Percentiles rank a stretch among this genome's conserved stretches.
Conservation (phyloP, 2,113 vertebrate species). For the Rousettus leschenaultii region DNA sequence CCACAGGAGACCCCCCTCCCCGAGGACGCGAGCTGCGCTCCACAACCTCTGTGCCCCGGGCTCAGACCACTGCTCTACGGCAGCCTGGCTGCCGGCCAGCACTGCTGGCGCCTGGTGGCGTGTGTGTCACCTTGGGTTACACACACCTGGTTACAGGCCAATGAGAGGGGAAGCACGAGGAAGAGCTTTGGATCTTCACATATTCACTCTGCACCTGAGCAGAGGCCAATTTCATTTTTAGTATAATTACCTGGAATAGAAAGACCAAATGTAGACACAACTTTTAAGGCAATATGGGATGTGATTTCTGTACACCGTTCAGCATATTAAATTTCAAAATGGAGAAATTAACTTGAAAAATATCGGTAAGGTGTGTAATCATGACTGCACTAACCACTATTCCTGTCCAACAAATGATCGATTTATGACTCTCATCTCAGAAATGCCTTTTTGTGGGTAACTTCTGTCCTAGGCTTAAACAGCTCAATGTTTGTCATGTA, state of each 20-base stretch:
- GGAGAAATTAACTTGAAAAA: neutral
- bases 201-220: neutral
- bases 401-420: neutral
- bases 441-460: neutral
- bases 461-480: neutral
- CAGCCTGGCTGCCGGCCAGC: neutral
- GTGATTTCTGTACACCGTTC: neutral
- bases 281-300: neutral
- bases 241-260: neutral
- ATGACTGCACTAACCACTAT: neutral
- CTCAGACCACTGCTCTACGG: neutral
- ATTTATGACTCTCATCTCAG: neutral
- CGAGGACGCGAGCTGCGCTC: neutral
- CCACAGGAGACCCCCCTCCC: neutral
- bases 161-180: accelerated
- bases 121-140: neutral
- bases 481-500: neutral
- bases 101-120: accelerated
- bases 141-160: neutral
- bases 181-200: neutral
- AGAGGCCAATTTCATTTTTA: neutral
- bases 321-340: neutral
- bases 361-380: accelerated
- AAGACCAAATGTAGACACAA: neutral
- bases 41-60: neutral